Conservation (phyloP, 1,140 invertebrate genomes). For the Hyphantria cunea region DNA sequence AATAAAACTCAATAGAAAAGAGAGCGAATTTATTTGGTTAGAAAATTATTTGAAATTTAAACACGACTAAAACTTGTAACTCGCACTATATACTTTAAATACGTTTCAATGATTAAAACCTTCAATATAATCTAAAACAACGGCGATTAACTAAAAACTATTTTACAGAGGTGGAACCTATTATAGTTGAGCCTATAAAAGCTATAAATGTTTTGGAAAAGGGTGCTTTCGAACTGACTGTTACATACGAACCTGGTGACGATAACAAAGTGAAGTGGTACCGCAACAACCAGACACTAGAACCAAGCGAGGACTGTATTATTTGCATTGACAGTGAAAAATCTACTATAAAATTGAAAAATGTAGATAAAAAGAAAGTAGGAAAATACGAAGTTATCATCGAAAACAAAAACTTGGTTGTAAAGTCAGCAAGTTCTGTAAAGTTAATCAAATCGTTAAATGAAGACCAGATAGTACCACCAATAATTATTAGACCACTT, state of each 20-base stretch:
- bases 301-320: conserved; percentile 85
- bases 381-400: conserved; percentile 94
- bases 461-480: conserved; percentile 85
- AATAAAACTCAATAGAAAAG: too few species aligned
- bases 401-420: conserved; percentile 88
- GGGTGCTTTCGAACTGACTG: conserved; percentile 77
- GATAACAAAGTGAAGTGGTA: conserved; percentile 92
- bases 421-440: conserved; percentile 89
- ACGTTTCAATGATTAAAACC: too few species aligned
- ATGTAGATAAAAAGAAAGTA: conserved; percentile 87
- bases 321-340: conserved; percentile 85
- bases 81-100: too few species aligned
- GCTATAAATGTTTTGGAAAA: conserved; percentile 62
- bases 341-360: conserved; percentile 86
- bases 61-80: too few species aligned
- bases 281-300: conserved; percentile 91
- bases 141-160: conserved; percentile 35
- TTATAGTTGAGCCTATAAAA: conserved; percentile 65
- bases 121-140: too few species aligned
- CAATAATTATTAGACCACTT: conserved; percentile 88
- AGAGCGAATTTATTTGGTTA: too few species aligned
- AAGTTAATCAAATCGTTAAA: conserved; percentile 84
- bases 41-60: too few species aligned
- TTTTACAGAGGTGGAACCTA: conserved; percentile 73
- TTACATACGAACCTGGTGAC: conserved; percentile 86